A percentile compares a stretch with the other conserved stretches of the same genome.
Evolutionary conservation across 2,797 vertebrate species (phyloP).

Genomic region (Adrianichthys oophorus): DNA sequence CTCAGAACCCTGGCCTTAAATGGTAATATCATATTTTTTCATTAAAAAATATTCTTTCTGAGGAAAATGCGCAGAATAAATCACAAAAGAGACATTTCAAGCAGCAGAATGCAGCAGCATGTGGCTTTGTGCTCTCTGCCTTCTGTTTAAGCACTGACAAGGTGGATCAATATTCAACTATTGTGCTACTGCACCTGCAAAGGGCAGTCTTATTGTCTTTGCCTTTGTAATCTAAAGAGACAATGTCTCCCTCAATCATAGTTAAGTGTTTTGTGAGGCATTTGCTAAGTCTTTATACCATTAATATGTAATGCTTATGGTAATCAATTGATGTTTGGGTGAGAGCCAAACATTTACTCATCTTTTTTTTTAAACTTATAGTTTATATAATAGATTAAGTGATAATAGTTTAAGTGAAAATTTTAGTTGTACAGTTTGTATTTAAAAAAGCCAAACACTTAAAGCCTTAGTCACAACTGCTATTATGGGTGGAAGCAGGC

Average conservation of each 20-base stretch:
- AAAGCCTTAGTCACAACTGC: not conserved
- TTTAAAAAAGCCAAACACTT: not conserved
- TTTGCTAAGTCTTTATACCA: conserved; percentile 1
- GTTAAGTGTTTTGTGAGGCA: not conserved
- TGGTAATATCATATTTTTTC: not conserved
- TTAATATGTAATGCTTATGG: conserved; percentile 18
- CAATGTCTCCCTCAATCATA: not conserved
- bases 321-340: conserved; percentile 11
- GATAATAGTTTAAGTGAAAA: too few species aligned
- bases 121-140: conserved; percentile 2
- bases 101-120: conserved; percentile 64
- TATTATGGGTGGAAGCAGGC: too few species aligned
- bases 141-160: not conserved
- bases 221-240: conserved; percentile 9
- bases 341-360: not conserved
- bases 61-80: conserved; percentile 3
- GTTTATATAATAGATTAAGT: too few species aligned
- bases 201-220: not conserved
- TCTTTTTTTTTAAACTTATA: too few species aligned
- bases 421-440: not conserved
- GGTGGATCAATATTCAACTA: too few species aligned
- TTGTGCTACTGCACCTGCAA: not conserved
- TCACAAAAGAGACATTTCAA: conserved; percentile 17
- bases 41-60: not conserved
- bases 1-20: not conserved